These are phyloP conservation scores for Mobula hypostoma DNA, from an alignment of 2,113 vertebrate genomes.

Conservation along the genomic window DNA sequence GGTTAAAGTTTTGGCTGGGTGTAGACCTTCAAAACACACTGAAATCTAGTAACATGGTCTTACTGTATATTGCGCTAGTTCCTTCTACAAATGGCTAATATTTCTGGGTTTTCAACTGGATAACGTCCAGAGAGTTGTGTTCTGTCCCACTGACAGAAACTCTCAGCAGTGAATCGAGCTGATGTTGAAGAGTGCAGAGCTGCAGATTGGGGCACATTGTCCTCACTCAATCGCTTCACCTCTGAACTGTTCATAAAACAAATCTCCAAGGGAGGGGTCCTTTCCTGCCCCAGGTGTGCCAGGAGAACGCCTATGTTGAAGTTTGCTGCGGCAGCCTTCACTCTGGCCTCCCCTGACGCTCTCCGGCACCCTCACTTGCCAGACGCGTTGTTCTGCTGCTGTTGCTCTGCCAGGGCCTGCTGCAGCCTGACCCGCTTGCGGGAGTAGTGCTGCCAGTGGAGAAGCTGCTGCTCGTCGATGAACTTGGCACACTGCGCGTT, in stretches of 20 bases:
- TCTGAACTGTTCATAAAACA: neutral
- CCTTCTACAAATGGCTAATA: neutral
- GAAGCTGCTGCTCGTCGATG: conserved; percentile 95
- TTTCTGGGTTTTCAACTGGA: neutral
- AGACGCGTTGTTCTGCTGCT: conserved; percentile 70
- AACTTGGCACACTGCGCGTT: conserved; percentile 98
- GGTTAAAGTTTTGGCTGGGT: neutral
- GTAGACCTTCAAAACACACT: neutral
- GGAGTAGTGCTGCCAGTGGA: conserved; percentile 98
- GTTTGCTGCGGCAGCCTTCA: no score
- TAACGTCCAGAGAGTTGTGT: neutral
- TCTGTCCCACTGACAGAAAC: no score
- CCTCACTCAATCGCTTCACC: neutral
- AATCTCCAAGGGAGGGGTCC: neutral
- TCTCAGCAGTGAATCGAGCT: neutral
- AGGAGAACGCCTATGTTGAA: neutral
- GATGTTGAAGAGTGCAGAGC: neutral
- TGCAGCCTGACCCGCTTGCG: conserved; percentile 87
- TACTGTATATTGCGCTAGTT: neutral
- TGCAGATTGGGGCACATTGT: neutral
- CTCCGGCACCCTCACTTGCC: conserved; percentile 63
- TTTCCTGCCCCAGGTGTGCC: no score
- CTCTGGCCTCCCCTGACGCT: neutral
- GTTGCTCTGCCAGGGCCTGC: conserved; percentile 90
- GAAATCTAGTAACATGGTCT: neutral